phyloP scores from a whole-genome alignment of 2,888 invertebrate species.

The Aricia artaxerxes region DNA sequence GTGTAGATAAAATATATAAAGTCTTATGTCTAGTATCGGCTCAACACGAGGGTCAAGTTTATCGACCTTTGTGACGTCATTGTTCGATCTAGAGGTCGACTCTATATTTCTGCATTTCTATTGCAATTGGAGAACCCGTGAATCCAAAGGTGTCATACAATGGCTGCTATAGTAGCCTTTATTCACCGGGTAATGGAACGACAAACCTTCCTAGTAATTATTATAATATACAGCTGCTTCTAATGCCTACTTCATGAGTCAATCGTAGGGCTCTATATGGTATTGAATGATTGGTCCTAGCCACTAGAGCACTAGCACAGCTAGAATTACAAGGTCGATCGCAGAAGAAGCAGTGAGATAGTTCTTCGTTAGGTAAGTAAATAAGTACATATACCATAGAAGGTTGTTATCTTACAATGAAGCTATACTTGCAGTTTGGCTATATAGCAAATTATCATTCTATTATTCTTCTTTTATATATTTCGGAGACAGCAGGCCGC shows the following conservation, averaged over 20 bases:
- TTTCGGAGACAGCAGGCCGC: too few relatives aligned
- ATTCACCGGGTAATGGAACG: not conserved
- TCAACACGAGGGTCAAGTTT: not conserved
- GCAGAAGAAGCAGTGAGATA: not conserved
- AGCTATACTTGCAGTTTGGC: too few relatives aligned
- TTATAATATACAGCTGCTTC: not conserved
- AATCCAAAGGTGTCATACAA: not conserved
- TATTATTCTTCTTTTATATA: too few relatives aligned
- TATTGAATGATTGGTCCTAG: not conserved
- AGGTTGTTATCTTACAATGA: too few relatives aligned
- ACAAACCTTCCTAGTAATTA: not conserved
- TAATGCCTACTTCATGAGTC: conserved; percentile 1
- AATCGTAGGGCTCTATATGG: not conserved
- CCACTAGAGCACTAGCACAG: not conserved
- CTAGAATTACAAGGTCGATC: not conserved
- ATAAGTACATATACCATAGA: not conserved
- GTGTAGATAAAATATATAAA: not conserved
- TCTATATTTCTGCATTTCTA: not conserved
- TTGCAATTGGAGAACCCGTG: not conserved
- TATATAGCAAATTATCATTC: too few relatives aligned
- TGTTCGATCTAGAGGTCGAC: not conserved
- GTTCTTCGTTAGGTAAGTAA: not conserved
- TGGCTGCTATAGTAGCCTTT: not conserved
- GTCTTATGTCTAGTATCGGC: not conserved
- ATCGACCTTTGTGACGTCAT: conserved; percentile 7